phyloP scores from a whole-genome alignment of 2,888 invertebrate genomes.

The Drosophila paramelanica region DNA sequence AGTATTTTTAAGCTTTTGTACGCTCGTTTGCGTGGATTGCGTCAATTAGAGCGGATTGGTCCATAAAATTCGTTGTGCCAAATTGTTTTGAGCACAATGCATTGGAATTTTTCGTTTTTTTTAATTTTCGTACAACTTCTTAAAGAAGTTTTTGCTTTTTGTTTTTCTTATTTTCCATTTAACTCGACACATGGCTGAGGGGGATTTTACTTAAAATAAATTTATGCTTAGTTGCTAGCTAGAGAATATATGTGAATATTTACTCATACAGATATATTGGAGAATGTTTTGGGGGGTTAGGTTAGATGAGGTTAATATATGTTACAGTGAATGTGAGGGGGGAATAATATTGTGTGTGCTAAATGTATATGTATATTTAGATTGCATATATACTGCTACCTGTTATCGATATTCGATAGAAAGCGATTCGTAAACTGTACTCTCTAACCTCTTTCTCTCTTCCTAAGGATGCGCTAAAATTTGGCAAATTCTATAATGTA shows the following conservation, averaged over 20 bases:
- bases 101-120: slow-evolving; percentile 63
- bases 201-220: slow-evolving; percentile 59
- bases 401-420: slow-evolving; percentile 54
- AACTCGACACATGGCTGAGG: slow-evolving; percentile 29
- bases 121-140: slow-evolving; percentile 60
- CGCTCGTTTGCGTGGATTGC: slow-evolving; percentile 77
- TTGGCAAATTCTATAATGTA: slow-evolving; percentile 72
- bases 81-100: slow-evolving; percentile 54
- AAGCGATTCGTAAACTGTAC: slow-evolving; percentile 34
- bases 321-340: slow-evolving; percentile 56
- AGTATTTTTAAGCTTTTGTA: slow-evolving; percentile 56
- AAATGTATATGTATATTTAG: slow-evolving; percentile 12
- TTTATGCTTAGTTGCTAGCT: slow-evolving; percentile 59
- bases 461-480: slow-evolving; percentile 65
- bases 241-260: slow-evolving; percentile 58
- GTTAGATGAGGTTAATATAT: slow-evolving; percentile 58
- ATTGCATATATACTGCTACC: slow-evolving; percentile 28
- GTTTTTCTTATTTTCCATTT: slow-evolving; percentile 1
- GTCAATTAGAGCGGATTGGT: slow-evolving; percentile 80
- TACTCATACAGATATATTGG: slow-evolving; percentile 39
- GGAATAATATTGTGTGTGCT: slow-evolving; percentile 8
- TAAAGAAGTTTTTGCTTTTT: slow-evolving; percentile 52
- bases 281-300: slow-evolving; percentile 3
- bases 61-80: slow-evolving; percentile 75
- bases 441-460: slow-evolving; percentile 19